Base-by-base conservation (phyloP, 2,888 invertebrate species). In the Cheilosia impressa region DNA sequence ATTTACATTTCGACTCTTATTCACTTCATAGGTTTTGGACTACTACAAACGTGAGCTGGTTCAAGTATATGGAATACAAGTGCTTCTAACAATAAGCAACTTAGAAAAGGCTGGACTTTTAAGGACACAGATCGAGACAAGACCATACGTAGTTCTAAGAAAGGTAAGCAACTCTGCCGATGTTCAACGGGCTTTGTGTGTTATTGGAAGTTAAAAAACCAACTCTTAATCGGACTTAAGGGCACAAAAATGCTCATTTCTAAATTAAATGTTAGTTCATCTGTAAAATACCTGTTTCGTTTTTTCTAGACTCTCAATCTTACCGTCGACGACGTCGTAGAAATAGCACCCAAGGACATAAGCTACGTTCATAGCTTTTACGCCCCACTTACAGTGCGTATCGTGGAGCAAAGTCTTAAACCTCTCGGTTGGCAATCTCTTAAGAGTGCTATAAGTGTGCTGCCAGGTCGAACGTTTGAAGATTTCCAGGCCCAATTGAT, bases 281-380 rank as follows among this genome's bases (percentile, higher is more conserved):
- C 2, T 34, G 2, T 2, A 34, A 34, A 34, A 34, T 34, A 34
- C 6, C 7, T 27, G 9, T 31, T 71, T 34, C 3, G 15, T n/a
- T 65, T 17, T 45, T 88, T 91, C 90, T 89, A 95, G 95, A 94
- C 97, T 0, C 93, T 98, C 9, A 95, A 96, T 88, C 93, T 99
- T 34, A 98, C 98, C 0, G 96, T 97, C 88, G 98, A 98, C 88
- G 98, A 98, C 88, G 95, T 96, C 1, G 95, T 95, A 75, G 98
- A 98, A 93, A 93, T 96, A 80, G 94, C 95, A 69, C 96, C 96
- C 0, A 96, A 95, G 82, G 98, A 99, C 90, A 97, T 98, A 69
- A 96, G 97, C 87, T 98, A 98, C 90, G 96, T 98, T 43, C 97
- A 97, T 90, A 97, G 97, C 90, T 97, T 96, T 90, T 99, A 98